Conservation (phyloP, 2,113 vertebrate species). For the Tetrax tetrax region DNA sequence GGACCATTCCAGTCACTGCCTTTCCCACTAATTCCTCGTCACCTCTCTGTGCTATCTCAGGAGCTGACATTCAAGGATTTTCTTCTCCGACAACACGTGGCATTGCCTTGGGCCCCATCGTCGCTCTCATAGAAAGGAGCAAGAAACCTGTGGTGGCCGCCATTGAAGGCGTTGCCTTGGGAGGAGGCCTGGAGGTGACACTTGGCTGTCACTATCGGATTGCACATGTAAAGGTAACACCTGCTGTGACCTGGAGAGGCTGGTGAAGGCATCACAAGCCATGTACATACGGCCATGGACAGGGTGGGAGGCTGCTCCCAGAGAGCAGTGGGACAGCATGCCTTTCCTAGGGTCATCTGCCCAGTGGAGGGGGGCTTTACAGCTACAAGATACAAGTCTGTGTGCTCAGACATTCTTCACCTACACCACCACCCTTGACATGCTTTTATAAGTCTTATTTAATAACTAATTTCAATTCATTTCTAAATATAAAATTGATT, state of each 20-base stretch:
- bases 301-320: not conserved
- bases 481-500: not conserved
- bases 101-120: slow-evolving; percentile 50
- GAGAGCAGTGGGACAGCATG: no score
- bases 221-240: slow-evolving; percentile 82
- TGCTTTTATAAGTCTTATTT: not conserved
- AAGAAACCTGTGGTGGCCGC: slow-evolving; percentile 90
- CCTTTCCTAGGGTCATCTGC: not conserved
- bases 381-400: not conserved
- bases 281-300: rapidly evolving
- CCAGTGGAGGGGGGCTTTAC: not conserved
- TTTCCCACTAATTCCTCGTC: not conserved
- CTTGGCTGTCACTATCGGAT: slow-evolving; percentile 93
- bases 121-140: slow-evolving; percentile 81
- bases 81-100: not conserved
- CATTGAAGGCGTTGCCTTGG: slow-evolving; percentile 87
- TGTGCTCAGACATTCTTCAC: not conserved
- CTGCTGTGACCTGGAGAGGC: rapidly evolving
- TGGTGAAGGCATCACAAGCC: not conserved
- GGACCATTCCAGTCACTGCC: not conserved
- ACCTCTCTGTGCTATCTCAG: slow-evolving; percentile 64
- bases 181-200: slow-evolving; percentile 90
- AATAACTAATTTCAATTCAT: not conserved
- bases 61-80: slow-evolving; percentile 87
- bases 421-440: not conserved